Evolutionary conservation across 2,888 invertebrate genomes (phyloP), one percentile per base, ranked within the genome.

Genomic region (Julus scanicus): DNA sequence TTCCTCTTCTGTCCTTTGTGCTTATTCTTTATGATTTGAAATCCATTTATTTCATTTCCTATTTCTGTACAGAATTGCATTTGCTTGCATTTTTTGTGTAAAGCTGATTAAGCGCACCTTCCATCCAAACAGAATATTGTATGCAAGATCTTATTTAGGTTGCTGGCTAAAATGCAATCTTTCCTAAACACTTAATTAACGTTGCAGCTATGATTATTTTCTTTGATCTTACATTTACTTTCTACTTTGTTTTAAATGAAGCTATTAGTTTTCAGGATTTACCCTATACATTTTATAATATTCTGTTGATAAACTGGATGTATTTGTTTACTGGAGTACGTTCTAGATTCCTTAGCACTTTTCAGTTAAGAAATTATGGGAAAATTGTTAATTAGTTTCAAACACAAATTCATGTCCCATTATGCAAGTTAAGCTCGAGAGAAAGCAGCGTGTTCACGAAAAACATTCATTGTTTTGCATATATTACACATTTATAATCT

Each of bases 91-190:
- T 63, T 44, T 44, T 63, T 63, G 20, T 20, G 63, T 63, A 20
- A 63, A 63, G 63, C 63, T 63, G 63, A 63, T 63, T 63, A 63
- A 63, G 63, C 63, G 63, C 63, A 63, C 63, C 63, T 63, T 63
- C 63, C 63, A 63, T 63, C 20, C 63, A 63, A 63, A 63, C 63
- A 63, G 63, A 63, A 63, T 63, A 63, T 63, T 63, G 63, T 63
- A 63, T 20, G 63, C 63, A 63, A 63, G 8, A 63, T 63, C 20
- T 63, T 63, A 20, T 8, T 63, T 20, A 20, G 20, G n/a, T 63
- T 63, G 8, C 20, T 20, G 20, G 63, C 1, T 63, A 63, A 63
- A 63, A 63, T 63, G 63, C 63, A 63, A 63, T 63, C 63, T 63
- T n/a, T 63, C 20, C 15, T 8, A 63, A 6, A 63, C 4, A 20